These are phyloP conservation scores for Ramphastos sulfuratus DNA, from an alignment of 2,113 vertebrate genomes.

Conservation along the genomic window DNA sequence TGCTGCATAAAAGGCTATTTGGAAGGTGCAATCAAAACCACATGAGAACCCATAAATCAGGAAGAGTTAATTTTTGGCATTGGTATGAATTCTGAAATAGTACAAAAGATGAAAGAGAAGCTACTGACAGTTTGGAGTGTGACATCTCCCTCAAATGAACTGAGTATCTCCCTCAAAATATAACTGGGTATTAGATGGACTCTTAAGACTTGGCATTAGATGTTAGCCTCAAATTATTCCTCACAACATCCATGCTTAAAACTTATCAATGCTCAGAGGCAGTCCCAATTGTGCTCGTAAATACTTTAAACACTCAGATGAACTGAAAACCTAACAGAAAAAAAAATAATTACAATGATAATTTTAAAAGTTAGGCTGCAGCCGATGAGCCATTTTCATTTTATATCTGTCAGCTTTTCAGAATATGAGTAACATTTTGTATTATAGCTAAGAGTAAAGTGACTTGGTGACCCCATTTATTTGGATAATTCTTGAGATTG, in stretches of 20 bases:
- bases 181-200: background rate
- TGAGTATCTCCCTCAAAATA: background rate
- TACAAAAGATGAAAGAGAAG: slow-evolving; percentile 5
- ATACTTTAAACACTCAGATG: background rate
- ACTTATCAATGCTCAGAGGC: background rate
- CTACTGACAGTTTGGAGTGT: background rate
- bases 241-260: background rate
- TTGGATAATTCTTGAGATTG: slow-evolving; percentile 65
- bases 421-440: background rate
- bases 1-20: slow-evolving; percentile 7
- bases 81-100: background rate
- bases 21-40: background rate
- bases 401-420: background rate
- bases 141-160: background rate
- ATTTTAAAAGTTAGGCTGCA: background rate
- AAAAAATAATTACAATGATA: background rate
- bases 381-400: background rate
- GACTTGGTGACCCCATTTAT: slow-evolving; percentile 52
- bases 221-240: background rate
- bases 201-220: background rate
- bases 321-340: background rate
- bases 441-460: slow-evolving; percentile 42
- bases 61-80: slow-evolving; percentile 5
- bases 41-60: background rate
- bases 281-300: background rate